Conservation (phyloP, 2,888 invertebrate genomes). For the Epirrhoe alternata region DNA sequence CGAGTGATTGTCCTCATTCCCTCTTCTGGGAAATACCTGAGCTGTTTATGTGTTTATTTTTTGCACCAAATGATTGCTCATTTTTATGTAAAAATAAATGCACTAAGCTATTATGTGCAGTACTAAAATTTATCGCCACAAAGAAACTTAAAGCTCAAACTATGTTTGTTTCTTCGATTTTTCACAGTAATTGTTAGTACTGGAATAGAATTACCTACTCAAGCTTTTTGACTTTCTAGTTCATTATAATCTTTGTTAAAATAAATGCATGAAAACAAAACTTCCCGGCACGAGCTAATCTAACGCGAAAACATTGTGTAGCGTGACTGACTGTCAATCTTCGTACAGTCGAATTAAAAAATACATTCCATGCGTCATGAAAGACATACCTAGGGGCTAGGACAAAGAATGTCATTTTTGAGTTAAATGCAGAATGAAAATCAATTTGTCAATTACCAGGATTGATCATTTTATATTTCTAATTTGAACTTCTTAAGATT, state of each 20-base stretch:
- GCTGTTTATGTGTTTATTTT: conserved; percentile 10
- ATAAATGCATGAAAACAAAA: neutral
- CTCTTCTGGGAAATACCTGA: conserved; percentile 29
- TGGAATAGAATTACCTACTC: too few species aligned
- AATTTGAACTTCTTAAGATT: too few species aligned
- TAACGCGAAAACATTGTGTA: neutral
- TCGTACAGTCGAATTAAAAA: neutral
- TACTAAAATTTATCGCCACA: neutral
- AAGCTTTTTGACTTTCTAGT: neutral
- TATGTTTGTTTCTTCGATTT: too few species aligned
- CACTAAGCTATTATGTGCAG: too few species aligned
- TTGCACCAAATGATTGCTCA: neutral
- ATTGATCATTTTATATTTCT: too few species aligned
- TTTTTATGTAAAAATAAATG: neutral
- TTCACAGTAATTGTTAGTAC: too few species aligned
- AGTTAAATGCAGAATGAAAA: too few species aligned
- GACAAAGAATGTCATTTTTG: too few species aligned
- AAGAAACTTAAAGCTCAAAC: neutral
- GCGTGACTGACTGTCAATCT: neutral
- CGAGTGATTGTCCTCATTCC: conserved; percentile 45
- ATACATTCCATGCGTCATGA: neutral
- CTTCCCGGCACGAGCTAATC: neutral
- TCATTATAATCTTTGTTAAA: neutral
- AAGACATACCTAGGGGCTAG: too few species aligned
- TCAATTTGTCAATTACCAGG: too few species aligned